Conservation (phyloP, 2,888 invertebrate genomes). For the Petrophora chlorosata region DNA sequence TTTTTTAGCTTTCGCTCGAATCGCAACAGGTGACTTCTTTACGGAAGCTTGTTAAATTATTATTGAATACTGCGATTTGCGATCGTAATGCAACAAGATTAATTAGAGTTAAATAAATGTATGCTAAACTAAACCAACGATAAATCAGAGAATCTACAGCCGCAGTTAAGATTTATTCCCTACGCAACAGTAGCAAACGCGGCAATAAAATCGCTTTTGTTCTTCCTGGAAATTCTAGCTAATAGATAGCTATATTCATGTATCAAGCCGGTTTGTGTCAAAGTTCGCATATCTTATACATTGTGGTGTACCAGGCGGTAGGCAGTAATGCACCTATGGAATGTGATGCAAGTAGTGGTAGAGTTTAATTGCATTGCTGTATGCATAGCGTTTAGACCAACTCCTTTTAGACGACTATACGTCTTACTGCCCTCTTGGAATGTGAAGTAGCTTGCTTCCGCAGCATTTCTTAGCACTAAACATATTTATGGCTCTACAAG, state of each 20-base stretch:
- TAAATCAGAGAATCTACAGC: constrained; percentile 19
- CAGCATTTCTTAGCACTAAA: constrained; percentile 6
- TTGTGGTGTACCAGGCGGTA: constrained; percentile 1
- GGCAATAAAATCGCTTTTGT: constrained; percentile 26
- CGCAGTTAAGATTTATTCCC: constrained; percentile 25
- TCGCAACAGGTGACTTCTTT: constrained; percentile 30
- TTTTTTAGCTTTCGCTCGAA: constrained; percentile 48
- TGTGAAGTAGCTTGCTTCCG: constrained; percentile 7
- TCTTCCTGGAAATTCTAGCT: constrained; percentile 27
- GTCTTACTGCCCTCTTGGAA: constrained; percentile 17
- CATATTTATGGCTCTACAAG: constrained; percentile 5
- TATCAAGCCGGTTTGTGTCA: constrained; percentile 36
- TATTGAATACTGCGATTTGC: too few species aligned
- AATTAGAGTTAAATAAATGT: background rate
- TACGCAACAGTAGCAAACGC: constrained; percentile 16
- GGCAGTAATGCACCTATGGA: constrained; percentile 7
- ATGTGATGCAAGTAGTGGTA: constrained; percentile 5
- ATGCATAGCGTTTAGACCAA: constrained; percentile 15
- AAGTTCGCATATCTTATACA: constrained; percentile 39
- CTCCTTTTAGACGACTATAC: constrained; percentile 8
- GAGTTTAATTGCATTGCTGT: constrained; percentile 37
- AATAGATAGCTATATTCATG: constrained; percentile 30
- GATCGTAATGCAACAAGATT: background rate
- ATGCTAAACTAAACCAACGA: constrained; percentile 3
- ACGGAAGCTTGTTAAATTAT: too few species aligned